These are phyloP conservation scores for Pollenia angustigena DNA, from an alignment of 2,888 invertebrate species.

Conservation along the genomic window DNA sequence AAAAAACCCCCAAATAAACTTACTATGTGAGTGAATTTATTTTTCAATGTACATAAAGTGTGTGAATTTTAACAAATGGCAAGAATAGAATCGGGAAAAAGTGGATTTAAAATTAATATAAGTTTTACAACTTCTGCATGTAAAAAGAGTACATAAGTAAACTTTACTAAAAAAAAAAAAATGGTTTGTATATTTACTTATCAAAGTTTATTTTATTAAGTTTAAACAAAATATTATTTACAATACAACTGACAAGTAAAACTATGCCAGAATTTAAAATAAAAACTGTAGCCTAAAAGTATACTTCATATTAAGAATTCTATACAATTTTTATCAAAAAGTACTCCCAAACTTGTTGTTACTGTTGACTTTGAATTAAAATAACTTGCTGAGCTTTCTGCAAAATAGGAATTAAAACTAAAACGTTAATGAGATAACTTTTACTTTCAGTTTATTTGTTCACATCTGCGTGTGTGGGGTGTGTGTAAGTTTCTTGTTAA, in stretches of 20 bases:
- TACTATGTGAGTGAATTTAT: conserved; percentile 7
- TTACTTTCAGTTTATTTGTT: conserved; percentile 34
- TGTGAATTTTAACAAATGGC: conserved; percentile 67
- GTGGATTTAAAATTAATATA: conserved; percentile 56
- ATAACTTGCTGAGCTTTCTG: conserved; percentile 15
- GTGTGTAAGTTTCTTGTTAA: background rate
- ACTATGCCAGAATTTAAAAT: conserved; percentile 33
- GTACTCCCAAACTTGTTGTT: background rate
- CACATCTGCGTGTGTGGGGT: conserved; percentile 7
- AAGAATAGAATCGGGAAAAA: background rate
- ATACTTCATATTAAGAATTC: conserved; percentile 1
- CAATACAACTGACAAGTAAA: conserved; percentile 18
- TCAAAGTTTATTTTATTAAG: conserved; percentile 51
- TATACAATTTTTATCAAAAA: background rate
- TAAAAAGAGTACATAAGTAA: conserved; percentile 63
- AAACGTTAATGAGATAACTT: conserved; percentile 61
- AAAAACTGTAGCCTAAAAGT: conserved; percentile 41
- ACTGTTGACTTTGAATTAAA: conserved; percentile 45
- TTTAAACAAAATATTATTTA: conserved; percentile 44
- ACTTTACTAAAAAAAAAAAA: conserved; percentile 25
- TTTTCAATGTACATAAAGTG: conserved; percentile 59
- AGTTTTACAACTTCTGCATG: conserved; percentile 50
- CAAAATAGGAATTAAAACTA: background rate
- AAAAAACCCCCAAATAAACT: conserved; percentile 27
- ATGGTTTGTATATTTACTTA: background rate